Evolutionary conservation across 2,113 vertebrate genomes (phyloP), one percentile per base, ranked within the genome.

Genomic region (Excalfactoria chinensis): DNA sequence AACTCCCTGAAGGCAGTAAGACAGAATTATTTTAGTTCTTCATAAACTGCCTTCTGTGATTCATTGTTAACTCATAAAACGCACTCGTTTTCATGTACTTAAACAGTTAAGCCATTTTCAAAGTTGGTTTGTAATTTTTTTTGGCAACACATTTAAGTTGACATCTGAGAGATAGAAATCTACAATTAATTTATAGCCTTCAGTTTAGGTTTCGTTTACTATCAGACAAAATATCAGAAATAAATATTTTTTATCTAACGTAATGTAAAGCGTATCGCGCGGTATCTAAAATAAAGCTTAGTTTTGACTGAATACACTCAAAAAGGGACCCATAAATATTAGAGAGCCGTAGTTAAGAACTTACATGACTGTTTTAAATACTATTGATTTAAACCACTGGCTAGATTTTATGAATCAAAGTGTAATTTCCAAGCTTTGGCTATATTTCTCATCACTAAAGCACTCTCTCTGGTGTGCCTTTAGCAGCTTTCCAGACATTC

Each of bases 401-500:
- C 97, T 98, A 96, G 97, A 97, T 98, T 98, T 98, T 98, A 98
- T 98, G 98, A 98, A 98, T 98, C 98, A 98, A 96, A 97, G 97
- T 97, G 96, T 97, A 97, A 98, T 98, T 98, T 97, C 93, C 94
- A 97, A 97, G 96, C 97, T 97, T 97, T 96, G 96, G 95, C 97
- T 97, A 96, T 98, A 98, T 98, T 98, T 98, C 97, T 98, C 96
- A 84, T 86, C 92, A 86, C 97, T 98, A 96, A 97, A 97, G 95
- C 95, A 93, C 97, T 97, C 98, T 98, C 98, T 98, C 97, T 96
- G 95, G 97, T 98, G 97, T 97, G 98, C 97, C 97, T 98, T 98
- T 97, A 99, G 98, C 98, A 96, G 98, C 98, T 99, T 98, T 98
- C 98, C 98, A 98, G 98, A 99, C 98, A 97, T 98, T 98, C 98